Evolutionary conservation across 1,140 invertebrate genomes (phyloP).

Genomic region (Meloidogyne floridensis): DNA sequence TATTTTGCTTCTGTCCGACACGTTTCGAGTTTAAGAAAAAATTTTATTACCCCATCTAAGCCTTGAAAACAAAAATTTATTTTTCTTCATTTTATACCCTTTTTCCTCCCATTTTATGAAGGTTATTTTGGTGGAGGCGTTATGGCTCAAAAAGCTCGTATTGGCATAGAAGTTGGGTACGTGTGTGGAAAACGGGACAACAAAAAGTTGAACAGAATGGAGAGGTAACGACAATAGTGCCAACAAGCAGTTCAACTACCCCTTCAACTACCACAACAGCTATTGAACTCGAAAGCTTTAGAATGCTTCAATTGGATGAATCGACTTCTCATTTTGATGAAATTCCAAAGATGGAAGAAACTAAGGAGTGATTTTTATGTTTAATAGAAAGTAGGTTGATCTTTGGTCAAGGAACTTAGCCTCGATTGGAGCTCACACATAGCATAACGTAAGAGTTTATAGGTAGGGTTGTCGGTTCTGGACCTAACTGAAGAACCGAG

Average conservation of each 20-base stretch:
- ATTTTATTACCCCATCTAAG: no score
- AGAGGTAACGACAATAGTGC: not conserved
- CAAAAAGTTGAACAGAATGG: not conserved
- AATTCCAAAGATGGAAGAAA: not conserved
- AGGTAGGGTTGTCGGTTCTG: no score
- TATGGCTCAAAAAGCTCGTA: not conserved
- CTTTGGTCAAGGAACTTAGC: no score
- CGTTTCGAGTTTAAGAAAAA: no score
- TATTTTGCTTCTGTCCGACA: no score
- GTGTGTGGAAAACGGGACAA: not conserved
- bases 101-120: conserved; percentile 2
- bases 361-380: not conserved
- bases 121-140: conserved; percentile 8
- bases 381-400: no score
- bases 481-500: no score
- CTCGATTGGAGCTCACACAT: no score
- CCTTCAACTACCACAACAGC: not conserved
- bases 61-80: not conserved
- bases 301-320: not conserved
- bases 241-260: not conserved
- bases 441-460: no score
- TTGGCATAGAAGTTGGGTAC: not conserved
- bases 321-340: not conserved
- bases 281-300: not conserved
- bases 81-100: not conserved